These are phyloP conservation scores for Brachyhypopomus gauderio DNA, from an alignment of 2,113 vertebrate genomes.

Conservation along the genomic window DNA sequence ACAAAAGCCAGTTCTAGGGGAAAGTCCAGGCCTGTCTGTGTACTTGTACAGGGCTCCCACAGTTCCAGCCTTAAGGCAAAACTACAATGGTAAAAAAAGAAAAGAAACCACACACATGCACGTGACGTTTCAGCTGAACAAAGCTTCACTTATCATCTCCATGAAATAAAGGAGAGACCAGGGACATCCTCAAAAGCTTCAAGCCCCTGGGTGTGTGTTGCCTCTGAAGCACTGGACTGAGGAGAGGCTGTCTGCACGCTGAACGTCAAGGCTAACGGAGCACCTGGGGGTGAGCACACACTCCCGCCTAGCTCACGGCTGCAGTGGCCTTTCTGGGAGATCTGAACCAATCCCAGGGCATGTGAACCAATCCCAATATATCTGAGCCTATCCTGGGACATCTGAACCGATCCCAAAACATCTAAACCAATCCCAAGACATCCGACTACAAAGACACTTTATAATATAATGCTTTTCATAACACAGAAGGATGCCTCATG, in stretches of 20 bases:
- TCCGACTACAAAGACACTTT: slow-evolving; percentile 15
- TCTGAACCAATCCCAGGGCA: slow-evolving; percentile 15
- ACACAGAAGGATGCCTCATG: slow-evolving; percentile 33
- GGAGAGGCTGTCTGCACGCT: too few species aligned
- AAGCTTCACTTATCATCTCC: background rate
- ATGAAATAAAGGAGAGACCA: background rate
- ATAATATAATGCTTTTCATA: slow-evolving; percentile 4
- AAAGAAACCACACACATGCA: background rate
- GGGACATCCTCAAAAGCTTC: too few species aligned
- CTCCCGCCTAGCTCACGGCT: slow-evolving; percentile 25
- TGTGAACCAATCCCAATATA: too few species aligned
- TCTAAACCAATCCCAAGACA: too few species aligned
- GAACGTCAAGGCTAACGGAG: too few species aligned
- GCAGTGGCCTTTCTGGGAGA: background rate
- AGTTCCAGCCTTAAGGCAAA: background rate
- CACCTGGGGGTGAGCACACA: too few species aligned
- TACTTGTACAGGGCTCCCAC: background rate
- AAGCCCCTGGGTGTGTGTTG: too few species aligned
- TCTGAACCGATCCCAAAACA: too few species aligned
- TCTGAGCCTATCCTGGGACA: too few species aligned
- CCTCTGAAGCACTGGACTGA: too few species aligned
- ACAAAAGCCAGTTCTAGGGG: background rate
- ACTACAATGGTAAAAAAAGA: background rate
- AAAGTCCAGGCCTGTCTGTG: background rate
- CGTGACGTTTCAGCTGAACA: background rate